Base-by-base conservation (phyloP, 2,113 vertebrate genomes). In the Percopsis transmontana region DNA sequence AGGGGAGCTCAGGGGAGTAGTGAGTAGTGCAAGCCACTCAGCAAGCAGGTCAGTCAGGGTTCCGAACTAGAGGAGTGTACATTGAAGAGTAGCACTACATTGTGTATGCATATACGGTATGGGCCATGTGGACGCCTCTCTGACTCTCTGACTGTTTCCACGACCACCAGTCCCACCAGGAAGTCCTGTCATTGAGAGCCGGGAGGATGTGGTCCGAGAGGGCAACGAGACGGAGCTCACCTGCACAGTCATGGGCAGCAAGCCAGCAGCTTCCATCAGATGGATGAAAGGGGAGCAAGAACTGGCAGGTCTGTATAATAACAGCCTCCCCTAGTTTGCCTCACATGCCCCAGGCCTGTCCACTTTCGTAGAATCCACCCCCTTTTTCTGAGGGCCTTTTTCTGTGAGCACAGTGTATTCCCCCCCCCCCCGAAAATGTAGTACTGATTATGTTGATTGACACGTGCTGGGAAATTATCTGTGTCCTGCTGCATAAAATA, bases 281-380 rank as follows among this genome's bases (percentile, higher is more conserved):
- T 98, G 97, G 97, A 95, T 97, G 93, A 99, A 98, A 89, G 96
- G 95, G 45, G 95, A 94, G 90, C 93, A 95, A 76, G 95, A 97
- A 85, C 92, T 99, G 15, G 91, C 91, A 44, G 97, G 97, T 98
- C 76, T 66, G 84, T 87, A 39, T 71, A 84, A 82, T 71, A 87
- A 80, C 85, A 85, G 78, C 79, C 82, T 79, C 58, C 27, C 66
- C 52, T 47, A 47, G 65, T 86, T 85, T 83, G 68, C 68, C 55
- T 82, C 77, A 77, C 70, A 75, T 20, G 58, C 72, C 75, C 50
- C 65, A 53, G 62, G 55, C 56, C 66, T 73, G 80, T 80, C 72
- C 71, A 52, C 68, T 69, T 60, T 60, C 23, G 53, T 66, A 14
- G 56, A 57, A 64, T 21, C 50, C 48, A 11, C 48, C 5, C n/a